Conservation (phyloP, 2,113 vertebrate genomes). For the Dipodomys merriami region DNA sequence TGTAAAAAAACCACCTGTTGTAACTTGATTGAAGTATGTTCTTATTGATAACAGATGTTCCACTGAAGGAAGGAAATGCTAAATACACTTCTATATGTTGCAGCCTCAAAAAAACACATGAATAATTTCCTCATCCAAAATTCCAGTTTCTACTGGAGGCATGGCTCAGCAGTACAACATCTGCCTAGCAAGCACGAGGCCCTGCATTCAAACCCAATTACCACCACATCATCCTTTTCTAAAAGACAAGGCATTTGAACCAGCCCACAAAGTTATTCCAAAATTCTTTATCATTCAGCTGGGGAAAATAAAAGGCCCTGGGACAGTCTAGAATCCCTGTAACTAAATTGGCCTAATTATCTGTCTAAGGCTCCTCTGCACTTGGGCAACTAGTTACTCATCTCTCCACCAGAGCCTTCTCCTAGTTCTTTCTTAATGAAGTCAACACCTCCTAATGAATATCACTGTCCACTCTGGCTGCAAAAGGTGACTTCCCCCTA, state of each 20-base stretch:
- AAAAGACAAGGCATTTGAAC: neutral
- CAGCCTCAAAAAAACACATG: neutral
- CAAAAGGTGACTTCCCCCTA: neutral
- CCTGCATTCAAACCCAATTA: too few relatives aligned
- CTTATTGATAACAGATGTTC: slow-evolving; percentile 1
- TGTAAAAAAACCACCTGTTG: neutral
- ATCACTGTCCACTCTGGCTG: neutral
- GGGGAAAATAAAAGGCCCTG: neutral
- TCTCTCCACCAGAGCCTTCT: neutral
- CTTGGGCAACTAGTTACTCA: neutral
- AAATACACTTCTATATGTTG: neutral
- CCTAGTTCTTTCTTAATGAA: neutral
- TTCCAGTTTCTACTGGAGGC: neutral
- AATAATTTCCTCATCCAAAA: slow-evolving; percentile 1
- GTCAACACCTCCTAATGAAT: neutral
- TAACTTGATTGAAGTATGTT: neutral
- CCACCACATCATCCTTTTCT: too few relatives aligned
- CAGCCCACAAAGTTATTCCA: neutral
- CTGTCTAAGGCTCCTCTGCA: neutral
- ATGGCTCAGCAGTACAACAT: too few relatives aligned
- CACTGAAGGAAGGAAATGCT: neutral
- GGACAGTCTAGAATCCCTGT: neutral
- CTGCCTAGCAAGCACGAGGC: too few relatives aligned
- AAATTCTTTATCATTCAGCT: neutral
- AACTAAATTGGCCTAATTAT: neutral